Base-by-base conservation (phyloP, 2,797 vertebrate genomes). In the Amazona finschi region DNA sequence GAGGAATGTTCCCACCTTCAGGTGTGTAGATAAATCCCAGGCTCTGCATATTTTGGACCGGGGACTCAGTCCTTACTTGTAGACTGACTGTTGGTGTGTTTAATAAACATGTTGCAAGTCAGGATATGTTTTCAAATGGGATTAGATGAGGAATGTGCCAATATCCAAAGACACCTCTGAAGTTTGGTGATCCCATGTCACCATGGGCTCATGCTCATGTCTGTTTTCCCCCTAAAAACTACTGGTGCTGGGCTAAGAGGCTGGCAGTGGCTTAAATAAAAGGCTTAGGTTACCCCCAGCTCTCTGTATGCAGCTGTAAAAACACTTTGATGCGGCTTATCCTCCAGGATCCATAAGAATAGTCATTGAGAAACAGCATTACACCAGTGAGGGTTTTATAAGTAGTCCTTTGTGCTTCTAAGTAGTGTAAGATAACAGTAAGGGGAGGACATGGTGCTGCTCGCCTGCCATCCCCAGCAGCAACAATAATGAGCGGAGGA, bases 301-400 rank as follows among this genome's bases (percentile, higher is more conserved):
- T 73, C 53, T 91, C 87, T 65, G 19, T 71, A 61, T 88, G 92
- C 92, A 86, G 85, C 87, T 64, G 85, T 80, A 71, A 82, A 93
- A 78, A 62, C 0, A 3, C 82, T 93, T 88, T 92, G 64, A 46
- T 76, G 70, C 0, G 0, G 57, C 62, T 90, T 91, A 76, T 92
- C 89, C 92, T 93, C 53, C 44, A 94, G 91, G 89, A 94, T 94
- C 85, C 65, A 57, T 96, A 91, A 96, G 92, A 88, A 84, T 55
- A 96, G 79, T 95, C 66, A 61, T 86, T 91, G 93, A 96, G 91
- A 94, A 94, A 85, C 50, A 81, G 55, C 66, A 94, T 86, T 85
- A 73, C 71, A 87, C 70, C 79, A 38, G 64, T 0, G 47, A 91
- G 94, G 74, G 44, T 82, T 91, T 93, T 67, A 38, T 79, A 71